These are phyloP conservation scores for Hippocampus zosterae DNA, from an alignment of 2,113 vertebrate species.

Conservation along the genomic window DNA sequence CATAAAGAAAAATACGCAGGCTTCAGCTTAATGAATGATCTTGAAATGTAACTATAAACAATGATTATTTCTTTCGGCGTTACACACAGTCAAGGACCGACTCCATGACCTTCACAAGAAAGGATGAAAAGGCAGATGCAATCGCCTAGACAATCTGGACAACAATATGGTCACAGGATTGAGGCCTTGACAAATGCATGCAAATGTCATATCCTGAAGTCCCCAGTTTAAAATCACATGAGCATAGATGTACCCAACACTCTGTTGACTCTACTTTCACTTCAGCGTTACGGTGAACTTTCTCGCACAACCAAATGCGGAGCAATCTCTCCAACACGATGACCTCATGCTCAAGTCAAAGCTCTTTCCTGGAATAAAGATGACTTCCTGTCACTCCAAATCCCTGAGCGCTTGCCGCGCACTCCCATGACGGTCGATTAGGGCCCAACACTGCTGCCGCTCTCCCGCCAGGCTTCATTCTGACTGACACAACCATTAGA, in stretches of 20 bases:
- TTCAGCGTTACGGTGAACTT: background rate
- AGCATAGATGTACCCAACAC: background rate
- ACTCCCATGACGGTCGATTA: constrained; percentile 17
- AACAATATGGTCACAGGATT: background rate
- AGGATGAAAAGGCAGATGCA: too few species aligned
- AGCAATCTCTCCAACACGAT: background rate
- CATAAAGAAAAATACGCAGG: background rate
- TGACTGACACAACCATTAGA: constrained; percentile 67
- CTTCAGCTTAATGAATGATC: background rate
- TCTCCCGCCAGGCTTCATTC: constrained; percentile 16
- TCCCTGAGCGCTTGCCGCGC: constrained; percentile 16
- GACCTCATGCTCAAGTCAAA: background rate
- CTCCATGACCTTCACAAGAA: background rate
- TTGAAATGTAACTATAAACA: background rate
- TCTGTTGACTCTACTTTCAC: background rate
- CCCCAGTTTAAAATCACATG: background rate
- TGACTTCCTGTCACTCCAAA: constrained; percentile 25
- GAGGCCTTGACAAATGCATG: background rate
- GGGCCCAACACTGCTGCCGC: constrained; percentile 6
- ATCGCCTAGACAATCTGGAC: too few species aligned
- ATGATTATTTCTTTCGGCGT: background rate
- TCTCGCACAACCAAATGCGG: background rate
- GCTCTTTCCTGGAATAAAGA: constrained; percentile 30
- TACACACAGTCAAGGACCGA: background rate
- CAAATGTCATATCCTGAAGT: background rate